These are phyloP conservation scores for Macquaria australasica DNA, from an alignment of 2,113 vertebrate genomes.

Conservation along the genomic window DNA sequence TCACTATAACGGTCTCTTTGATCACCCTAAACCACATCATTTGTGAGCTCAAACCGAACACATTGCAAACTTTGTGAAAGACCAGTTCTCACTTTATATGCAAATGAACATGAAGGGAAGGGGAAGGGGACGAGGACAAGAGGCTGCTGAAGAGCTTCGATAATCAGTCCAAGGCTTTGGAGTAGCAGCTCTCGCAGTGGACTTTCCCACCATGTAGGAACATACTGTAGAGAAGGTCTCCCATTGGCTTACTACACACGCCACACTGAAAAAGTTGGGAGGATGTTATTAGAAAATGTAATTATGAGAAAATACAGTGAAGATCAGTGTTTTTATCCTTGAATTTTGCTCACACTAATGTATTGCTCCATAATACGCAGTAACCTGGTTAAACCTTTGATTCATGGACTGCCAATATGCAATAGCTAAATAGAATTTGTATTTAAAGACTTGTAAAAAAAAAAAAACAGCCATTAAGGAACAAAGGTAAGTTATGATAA, in stretches of 20 bases:
- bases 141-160: constrained; percentile 37
- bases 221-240: constrained; percentile 89
- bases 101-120: constrained; percentile 50
- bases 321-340: neutral
- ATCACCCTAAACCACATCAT: constrained; percentile 41
- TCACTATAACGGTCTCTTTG: constrained; percentile 14
- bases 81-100: constrained; percentile 54
- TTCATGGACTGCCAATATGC: neutral
- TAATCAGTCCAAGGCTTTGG: constrained; percentile 84
- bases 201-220: constrained; percentile 89
- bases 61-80: constrained; percentile 41
- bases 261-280: constrained; percentile 83
- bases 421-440: constrained; percentile 3
- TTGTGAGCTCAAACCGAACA: constrained; percentile 23
- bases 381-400: neutral
- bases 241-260: constrained; percentile 90
- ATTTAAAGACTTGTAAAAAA: too few relatives aligned
- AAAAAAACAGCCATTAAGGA: neutral
- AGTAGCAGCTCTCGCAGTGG: constrained; percentile 91
- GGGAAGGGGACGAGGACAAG: constrained; percentile 15
- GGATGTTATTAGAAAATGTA: neutral
- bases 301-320: constrained; percentile 21
- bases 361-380: neutral
- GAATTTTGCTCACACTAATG: neutral
- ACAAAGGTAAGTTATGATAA: neutral